These are phyloP conservation scores for Diarsia rubi DNA, from an alignment of 2,888 invertebrate species.

Conservation along the genomic window DNA sequence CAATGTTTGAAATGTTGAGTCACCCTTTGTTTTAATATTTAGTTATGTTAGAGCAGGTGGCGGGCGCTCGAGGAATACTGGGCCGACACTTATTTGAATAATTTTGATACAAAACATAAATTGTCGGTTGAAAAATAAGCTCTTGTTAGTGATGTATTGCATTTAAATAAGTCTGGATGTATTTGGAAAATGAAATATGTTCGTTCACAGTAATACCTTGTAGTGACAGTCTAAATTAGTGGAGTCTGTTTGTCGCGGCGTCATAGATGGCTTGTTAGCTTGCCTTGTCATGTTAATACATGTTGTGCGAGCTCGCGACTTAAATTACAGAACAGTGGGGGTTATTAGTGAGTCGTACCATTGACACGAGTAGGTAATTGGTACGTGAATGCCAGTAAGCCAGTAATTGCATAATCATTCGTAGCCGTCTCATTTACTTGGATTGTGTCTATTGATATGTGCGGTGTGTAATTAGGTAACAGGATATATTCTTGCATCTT, in stretches of 20 bases:
- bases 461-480: conserved; percentile 50
- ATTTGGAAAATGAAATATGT: conserved; percentile 57
- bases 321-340: conserved; percentile 68
- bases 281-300: conserved; percentile 83
- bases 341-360: conserved; percentile 72
- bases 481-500: conserved; percentile 43
- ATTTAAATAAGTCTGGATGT: conserved; percentile 43
- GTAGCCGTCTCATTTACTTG: conserved; percentile 62
- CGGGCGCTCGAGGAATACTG: conserved; percentile 20
- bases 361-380: conserved; percentile 73
- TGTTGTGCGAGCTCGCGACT: conserved; percentile 64
- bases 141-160: conserved; percentile 51
- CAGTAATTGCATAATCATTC: conserved; percentile 74
- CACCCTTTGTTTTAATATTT: conserved; percentile 58
- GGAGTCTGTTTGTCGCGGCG: conserved; percentile 72
- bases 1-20: conserved; percentile 59
- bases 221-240: conserved; percentile 73
- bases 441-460: conserved; percentile 63
- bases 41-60: conserved; percentile 39
- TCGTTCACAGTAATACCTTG: conserved; percentile 54
- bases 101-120: conserved; percentile 47
- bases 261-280: conserved; percentile 74
- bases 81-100: conserved; percentile 59
- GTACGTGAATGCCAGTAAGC: conserved; percentile 64
- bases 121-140: conserved; percentile 50